Evolutionary conservation across 2,113 vertebrate species (phyloP).

Genomic region (Marmota monax): DNA sequence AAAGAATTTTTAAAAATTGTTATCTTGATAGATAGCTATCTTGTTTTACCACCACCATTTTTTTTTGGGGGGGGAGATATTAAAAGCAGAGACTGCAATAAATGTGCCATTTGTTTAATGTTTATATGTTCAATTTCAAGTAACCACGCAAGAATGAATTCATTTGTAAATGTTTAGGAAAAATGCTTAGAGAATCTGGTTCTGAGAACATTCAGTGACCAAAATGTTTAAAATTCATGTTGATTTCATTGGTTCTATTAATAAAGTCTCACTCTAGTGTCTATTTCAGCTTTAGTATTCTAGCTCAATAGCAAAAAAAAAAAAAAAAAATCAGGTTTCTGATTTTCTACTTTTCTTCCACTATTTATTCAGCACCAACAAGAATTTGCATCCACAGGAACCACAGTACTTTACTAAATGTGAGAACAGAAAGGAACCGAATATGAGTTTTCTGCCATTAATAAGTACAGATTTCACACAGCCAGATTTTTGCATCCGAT

Average conservation of each 20-base stretch:
- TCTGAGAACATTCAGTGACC: neutral
- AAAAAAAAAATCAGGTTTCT: neutral
- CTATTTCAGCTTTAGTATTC: conserved; percentile 12
- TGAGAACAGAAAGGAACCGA: neutral
- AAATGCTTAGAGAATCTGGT: neutral
- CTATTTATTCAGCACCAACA: neutral
- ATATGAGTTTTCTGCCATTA: neutral
- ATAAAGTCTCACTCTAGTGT: neutral
- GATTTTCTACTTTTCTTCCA: neutral
- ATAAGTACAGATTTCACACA: neutral
- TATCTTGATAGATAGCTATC: neutral
- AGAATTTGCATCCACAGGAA: neutral
- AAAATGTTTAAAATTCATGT: neutral
- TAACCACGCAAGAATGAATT: neutral
- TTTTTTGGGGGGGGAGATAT: neutral
- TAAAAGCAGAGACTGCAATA: neutral
- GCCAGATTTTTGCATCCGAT: neutral
- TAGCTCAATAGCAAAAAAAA: neutral
- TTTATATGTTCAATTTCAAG: neutral
- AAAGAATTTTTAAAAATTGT: neutral
- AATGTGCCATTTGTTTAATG: neutral
- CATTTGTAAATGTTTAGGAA: neutral
- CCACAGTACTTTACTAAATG: neutral
- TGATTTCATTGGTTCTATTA: neutral
- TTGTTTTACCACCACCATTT: neutral